Conservation (phyloP, 2,888 invertebrate genomes). For the Heteropelma amictum region DNA sequence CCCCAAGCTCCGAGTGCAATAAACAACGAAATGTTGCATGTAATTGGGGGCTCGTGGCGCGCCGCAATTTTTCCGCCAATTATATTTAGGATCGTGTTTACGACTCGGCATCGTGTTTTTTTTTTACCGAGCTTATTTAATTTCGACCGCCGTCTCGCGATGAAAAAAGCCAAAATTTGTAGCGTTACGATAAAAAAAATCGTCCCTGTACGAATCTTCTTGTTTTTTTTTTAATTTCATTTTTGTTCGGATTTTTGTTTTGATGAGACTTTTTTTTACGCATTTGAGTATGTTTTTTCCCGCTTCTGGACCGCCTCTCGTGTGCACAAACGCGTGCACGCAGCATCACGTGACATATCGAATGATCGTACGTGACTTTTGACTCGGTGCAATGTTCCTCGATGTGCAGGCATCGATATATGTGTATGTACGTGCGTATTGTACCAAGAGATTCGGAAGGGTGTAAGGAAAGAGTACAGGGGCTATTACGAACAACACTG, state of each 20-base stretch:
- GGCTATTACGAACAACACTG: neutral
- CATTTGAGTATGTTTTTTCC: too few species aligned
- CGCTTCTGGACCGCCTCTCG: too few species aligned
- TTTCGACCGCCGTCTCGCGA: too few species aligned
- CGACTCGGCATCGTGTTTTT: neutral
- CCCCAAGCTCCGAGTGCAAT: neutral
- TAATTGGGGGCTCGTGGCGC: conserved; percentile 50
- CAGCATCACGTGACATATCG: too few species aligned
- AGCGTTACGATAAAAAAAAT: too few species aligned
- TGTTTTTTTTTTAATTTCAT: too few species aligned
- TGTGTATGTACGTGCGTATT: conserved; percentile 7
- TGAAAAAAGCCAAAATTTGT: too few species aligned
- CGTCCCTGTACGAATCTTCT: too few species aligned
- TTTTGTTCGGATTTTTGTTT: too few species aligned
- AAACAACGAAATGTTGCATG: conserved; percentile 45
- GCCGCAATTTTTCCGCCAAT: conserved; percentile 69
- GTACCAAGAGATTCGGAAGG: conserved; percentile 27
- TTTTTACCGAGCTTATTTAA: too few species aligned
- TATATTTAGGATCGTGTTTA: conserved; percentile 56
- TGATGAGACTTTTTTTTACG: too few species aligned
- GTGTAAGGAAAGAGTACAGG: neutral
- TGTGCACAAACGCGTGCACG: too few species aligned
- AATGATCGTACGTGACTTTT: conserved; percentile 21
- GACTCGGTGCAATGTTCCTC: conserved; percentile 8
- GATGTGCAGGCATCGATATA: neutral